Conservation (phyloP, 2,113 vertebrate genomes). For the Corvus moneduloides region DNA sequence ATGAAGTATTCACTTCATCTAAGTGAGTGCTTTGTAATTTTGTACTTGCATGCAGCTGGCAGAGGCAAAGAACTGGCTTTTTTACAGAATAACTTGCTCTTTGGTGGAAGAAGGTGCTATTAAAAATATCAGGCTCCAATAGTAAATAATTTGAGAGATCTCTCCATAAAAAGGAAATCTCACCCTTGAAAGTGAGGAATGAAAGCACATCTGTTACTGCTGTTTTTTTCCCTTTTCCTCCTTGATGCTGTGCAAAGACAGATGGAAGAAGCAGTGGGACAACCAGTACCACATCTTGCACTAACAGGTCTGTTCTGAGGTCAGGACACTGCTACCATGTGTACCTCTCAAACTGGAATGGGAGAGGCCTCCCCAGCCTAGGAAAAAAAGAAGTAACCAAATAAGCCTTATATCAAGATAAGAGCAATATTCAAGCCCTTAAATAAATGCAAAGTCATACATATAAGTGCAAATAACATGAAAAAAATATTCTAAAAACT, state of each 20-base stretch:
- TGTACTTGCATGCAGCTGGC: conserved; percentile 31
- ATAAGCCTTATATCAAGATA: background rate
- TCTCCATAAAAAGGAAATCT: background rate
- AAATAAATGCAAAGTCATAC: background rate
- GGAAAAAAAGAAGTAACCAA: background rate
- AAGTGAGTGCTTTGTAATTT: conserved; percentile 63
- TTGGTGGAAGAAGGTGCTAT: background rate
- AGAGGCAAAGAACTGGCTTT: conserved; percentile 19
- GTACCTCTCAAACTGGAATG: background rate
- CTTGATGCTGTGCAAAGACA: background rate
- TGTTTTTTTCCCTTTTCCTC: background rate
- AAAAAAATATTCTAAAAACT: background rate
- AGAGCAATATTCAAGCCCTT: background rate
- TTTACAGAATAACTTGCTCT: conserved; percentile 48
- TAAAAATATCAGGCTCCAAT: background rate
- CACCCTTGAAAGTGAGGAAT: background rate
- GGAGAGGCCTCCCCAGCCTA: background rate
- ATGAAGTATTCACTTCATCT: conserved; percentile 65
- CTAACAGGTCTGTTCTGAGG: background rate
- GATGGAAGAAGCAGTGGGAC: background rate
- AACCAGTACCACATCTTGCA: background rate
- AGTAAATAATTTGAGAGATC: background rate
- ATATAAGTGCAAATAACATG: background rate
- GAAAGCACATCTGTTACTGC: background rate
- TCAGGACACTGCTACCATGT: background rate